These are phyloP conservation scores for Tipula lateralis DNA, from an alignment of 2,888 invertebrate species.

Conservation along the genomic window DNA sequence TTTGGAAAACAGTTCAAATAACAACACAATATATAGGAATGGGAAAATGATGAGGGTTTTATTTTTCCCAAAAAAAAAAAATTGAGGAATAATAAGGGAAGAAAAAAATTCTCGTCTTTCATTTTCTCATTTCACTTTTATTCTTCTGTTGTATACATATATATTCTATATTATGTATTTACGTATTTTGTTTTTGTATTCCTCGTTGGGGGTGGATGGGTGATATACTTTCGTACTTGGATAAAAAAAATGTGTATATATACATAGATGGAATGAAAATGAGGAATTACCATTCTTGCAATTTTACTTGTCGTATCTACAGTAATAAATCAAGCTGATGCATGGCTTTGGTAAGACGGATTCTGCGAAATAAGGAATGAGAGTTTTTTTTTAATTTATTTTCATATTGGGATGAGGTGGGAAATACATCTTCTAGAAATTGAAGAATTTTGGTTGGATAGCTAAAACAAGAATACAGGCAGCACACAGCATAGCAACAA, in stretches of 20 bases:
- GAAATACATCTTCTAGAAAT: background rate
- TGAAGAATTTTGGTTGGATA: constrained; percentile 24
- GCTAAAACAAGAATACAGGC: background rate
- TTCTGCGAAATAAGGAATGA: constrained; percentile 35
- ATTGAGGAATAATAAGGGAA: constrained; percentile 25
- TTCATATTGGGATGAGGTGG: constrained; percentile 25
- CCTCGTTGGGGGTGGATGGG: background rate
- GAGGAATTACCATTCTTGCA: constrained; percentile 36
- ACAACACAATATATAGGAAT: background rate
- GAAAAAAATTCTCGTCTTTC: constrained; percentile 28
- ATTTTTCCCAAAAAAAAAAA: background rate
- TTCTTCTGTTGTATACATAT: background rate
- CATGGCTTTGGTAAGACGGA: constrained; percentile 38
- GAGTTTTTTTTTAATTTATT: constrained; percentile 26
- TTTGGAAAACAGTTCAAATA: constrained; percentile 26
- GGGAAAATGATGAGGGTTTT: constrained; percentile 13
- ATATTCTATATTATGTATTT: background rate
- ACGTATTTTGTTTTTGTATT: constrained; percentile 27
- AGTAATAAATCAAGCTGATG: constrained; percentile 38
- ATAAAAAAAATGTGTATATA: background rate
- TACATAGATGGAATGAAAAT: constrained; percentile 14
- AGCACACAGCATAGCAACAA: background rate
- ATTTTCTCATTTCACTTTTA: constrained; percentile 27
- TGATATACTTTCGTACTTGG: background rate
- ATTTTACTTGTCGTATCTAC: constrained; percentile 38